Evolutionary conservation across 2,797 vertebrate genomes (phyloP).

Genomic region (Esox masquinongy): DNA sequence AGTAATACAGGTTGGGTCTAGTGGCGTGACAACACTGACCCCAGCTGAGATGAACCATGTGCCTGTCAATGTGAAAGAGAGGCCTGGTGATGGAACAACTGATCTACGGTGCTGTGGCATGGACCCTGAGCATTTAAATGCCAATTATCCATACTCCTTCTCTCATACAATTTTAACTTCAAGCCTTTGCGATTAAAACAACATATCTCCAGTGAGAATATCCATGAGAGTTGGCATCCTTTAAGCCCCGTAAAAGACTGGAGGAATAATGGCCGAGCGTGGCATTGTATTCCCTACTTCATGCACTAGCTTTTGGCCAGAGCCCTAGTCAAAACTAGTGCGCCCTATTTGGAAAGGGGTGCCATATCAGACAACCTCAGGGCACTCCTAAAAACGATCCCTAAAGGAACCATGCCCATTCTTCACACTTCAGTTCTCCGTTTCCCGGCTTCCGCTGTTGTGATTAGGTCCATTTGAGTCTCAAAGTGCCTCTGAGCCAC

Average conservation of each 20-base stretch:
- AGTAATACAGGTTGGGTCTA: background rate
- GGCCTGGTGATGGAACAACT: conserved; percentile 56
- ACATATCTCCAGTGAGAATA: conserved; percentile 67
- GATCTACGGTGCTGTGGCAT: conserved; percentile 56
- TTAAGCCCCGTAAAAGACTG: conserved; percentile 71
- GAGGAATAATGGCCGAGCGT: conserved; percentile 30
- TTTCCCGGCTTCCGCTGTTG: conserved; percentile 45
- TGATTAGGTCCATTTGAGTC: conserved; percentile 53
- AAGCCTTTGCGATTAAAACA: conserved; percentile 77
- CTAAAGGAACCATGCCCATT: conserved; percentile 60
- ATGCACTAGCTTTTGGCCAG: background rate
- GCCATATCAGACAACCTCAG: conserved; percentile 54
- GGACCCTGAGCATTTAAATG: conserved; percentile 71
- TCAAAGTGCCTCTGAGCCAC: conserved; percentile 21
- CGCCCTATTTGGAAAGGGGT: background rate
- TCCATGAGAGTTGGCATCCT: conserved; percentile 70
- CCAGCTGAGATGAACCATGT: conserved; percentile 43
- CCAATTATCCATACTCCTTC: conserved; percentile 74
- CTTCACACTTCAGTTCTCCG: conserved; percentile 45
- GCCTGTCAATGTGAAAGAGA: conserved; percentile 60
- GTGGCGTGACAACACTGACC: conserved; percentile 59
- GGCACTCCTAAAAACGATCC: conserved; percentile 66
- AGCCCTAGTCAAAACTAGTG: background rate
- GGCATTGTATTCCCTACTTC: background rate
- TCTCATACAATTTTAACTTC: conserved; percentile 74